Base-by-base conservation (phyloP, 2,888 invertebrate genomes). In the Melanargia galathea region DNA sequence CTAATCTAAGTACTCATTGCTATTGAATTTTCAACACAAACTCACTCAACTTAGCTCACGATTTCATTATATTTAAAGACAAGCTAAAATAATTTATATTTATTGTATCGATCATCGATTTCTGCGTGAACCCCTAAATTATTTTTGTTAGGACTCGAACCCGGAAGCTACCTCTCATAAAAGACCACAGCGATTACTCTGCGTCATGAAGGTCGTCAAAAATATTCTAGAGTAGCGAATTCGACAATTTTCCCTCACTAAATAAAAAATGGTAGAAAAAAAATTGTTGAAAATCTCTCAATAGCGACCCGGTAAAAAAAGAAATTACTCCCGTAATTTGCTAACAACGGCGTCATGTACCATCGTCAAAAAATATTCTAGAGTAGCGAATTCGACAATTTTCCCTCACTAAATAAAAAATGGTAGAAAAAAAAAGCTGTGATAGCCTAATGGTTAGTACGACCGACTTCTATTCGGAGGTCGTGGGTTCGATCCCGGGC, bases 311-410 rank as follows among this genome's bases (percentile, higher is more conserved):
- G 4, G 10, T 11, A 20, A 45, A 45, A 20, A 45, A 20, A 22
- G 10, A 45, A 43, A 4, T 43, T 46, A 20, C 13, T 18, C 7
- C 6, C 20, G 33, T 20, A 18, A 52, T 35, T 52, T 18, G 18
- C 13, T 20, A 35, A 52, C 30, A 51, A 51, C 35, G 13, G 20
- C 20, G 13, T 35, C 33, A 35, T 33, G 26, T 51, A 33, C 51
- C 16, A 33, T 35, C n/a, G n/a, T n/a, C n/a, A n/a, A 1, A 30
- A 30, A 30, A 30, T 30, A 8, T 30, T 30, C 8, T 30, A 30
- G 30, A 30, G 6, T 7, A 30, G 3, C 5, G 30, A 8, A 3
- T 30, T 30, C 8, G 30, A 13, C 35, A 38, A 13, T 8, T 38
- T 38, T 38, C 10, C 35, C 30, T 30, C 30, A 30, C 6, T 30